Conservation (phyloP, 2,113 vertebrate genomes). For the Cinclus mexicanus region DNA sequence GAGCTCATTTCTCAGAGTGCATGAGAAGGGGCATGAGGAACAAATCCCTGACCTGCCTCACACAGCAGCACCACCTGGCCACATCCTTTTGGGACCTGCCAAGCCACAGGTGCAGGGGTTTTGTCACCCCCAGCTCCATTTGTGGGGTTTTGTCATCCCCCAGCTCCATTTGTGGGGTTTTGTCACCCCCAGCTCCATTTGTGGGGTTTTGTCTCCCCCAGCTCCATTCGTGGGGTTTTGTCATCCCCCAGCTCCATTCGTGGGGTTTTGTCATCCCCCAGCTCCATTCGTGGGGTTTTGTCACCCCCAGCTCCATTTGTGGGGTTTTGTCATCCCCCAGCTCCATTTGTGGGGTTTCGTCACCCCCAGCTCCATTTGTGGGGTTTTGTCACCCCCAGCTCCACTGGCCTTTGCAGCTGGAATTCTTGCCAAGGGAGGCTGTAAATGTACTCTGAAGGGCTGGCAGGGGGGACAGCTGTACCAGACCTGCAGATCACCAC, state of each 20-base stretch:
- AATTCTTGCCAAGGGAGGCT: background rate
- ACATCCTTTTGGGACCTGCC: rapidly evolving
- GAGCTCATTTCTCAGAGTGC: background rate
- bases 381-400: background rate
- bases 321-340: background rate
- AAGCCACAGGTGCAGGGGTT: background rate
- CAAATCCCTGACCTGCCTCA: background rate
- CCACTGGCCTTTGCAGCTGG: background rate
- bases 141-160: background rate
- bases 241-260: background rate
- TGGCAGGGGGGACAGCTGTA: background rate
- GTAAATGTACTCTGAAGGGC: background rate
- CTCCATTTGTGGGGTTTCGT: no score
- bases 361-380: no score
- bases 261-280: background rate
- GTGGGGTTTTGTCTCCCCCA: no score
- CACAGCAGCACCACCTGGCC: background rate
- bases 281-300: no score
- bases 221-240: no score
- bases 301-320: background rate
- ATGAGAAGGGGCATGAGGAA: background rate
- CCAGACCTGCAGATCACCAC: background rate
- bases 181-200: background rate
- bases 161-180: background rate
- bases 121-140: background rate